Base-by-base conservation (phyloP, 2,888 invertebrate species). In the Stratiomys singularior region DNA sequence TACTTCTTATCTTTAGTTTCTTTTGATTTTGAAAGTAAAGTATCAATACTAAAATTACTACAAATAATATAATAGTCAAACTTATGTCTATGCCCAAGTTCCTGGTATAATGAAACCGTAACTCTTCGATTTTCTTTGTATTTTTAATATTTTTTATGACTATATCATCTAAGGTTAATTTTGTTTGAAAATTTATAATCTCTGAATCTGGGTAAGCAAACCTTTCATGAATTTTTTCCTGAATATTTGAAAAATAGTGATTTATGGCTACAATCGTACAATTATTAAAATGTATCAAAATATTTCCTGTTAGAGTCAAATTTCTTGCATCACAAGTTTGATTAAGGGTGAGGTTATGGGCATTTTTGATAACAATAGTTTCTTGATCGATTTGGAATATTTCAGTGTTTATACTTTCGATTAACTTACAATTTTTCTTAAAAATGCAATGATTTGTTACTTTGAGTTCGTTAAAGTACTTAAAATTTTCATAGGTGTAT, bases 11-110 rank as follows among this genome's bases (percentile, higher is more conserved):
- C 23, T 60, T 60, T 18, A 60, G n/a, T 25, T 60, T 60, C 23
- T 60, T 60, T 23, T 60, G 23, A 21, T 21, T 60, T 60, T 23
- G 0, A 25, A n/a, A 52, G 18, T 60, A 0, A 11, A 60, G 5
- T 60, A 60, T 60, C 23, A 60, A 18, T 25, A 23, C 13, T 23
- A 25, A 60, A n/a, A 60, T 60, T 18, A 23, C 4, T 60, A 60
- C 5, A 18, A 60, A 7, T 60, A 60, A 60, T 60, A 60, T 60
- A 23, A 60, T 60, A 60, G 4, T 15, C 7, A 60, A 25, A 18
- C 60, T 60, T 60, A 18, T 7, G 23, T 60, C 18, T n/a, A 60
- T 60, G 18, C 60, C 60, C n/a, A 60, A 60, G 23, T 60, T 60
- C 0, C n/a, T 60, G 18, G 23, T 60, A 4, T 60, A 23, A 60